These are phyloP conservation scores for Patella caerulea DNA, from an alignment of 2,888 invertebrate species.

Conservation along the genomic window DNA sequence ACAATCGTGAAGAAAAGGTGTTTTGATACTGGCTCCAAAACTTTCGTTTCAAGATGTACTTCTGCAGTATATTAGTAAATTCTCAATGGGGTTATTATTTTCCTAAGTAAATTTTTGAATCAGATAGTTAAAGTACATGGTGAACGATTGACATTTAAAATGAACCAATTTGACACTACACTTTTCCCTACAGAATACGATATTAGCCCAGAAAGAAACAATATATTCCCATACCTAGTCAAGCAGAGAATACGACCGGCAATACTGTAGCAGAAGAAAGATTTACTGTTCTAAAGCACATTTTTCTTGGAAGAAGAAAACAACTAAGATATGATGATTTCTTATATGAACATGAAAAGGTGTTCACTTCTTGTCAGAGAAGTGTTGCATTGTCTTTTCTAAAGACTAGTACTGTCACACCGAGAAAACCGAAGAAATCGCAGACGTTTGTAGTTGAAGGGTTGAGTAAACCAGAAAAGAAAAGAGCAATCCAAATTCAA, in stretches of 20 bases:
- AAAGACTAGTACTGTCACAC: not conserved
- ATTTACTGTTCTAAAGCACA: not conserved
- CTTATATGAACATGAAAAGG: not conserved
- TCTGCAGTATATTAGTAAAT: not conserved
- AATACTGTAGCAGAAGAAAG: not conserved
- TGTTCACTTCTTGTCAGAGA: not conserved
- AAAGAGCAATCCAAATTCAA: not conserved
- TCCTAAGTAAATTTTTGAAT: not conserved
- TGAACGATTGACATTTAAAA: not conserved
- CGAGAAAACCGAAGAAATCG: not conserved
- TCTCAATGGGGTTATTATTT: not conserved
- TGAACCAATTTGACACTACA: not conserved
- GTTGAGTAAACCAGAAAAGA: not conserved
- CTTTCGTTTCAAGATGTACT: not conserved
- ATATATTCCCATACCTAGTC: not conserved
- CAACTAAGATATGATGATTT: not conserved
- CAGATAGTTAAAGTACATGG: not conserved
- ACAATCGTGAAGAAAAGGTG: not conserved
- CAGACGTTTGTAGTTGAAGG: not conserved
- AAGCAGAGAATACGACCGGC: not conserved
- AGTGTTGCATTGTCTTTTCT: not conserved
- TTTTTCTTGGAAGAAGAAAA: not conserved
- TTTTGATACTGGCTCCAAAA: not conserved
- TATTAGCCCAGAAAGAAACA: not conserved
- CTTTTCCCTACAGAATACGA: not conserved